Base-by-base conservation (phyloP, 2,888 invertebrate genomes). In the Phortica magna region DNA sequence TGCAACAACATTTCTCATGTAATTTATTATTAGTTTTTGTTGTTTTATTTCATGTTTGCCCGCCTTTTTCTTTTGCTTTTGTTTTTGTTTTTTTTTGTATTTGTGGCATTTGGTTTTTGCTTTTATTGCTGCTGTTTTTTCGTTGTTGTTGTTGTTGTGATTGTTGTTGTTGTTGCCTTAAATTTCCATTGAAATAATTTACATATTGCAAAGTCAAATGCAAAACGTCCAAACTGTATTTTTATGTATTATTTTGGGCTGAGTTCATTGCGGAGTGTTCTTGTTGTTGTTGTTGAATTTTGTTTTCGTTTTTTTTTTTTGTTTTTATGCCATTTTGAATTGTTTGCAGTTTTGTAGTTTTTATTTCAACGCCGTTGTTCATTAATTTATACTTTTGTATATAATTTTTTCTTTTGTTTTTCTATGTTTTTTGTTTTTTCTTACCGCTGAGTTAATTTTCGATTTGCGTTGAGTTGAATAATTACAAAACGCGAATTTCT, bases 151-250 rank as follows among this genome's bases (percentile, higher is more conserved):
- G 31, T 14, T 79, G 72, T 55, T 55, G 75, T 68, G 76, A 77
- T 73, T 53, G 76, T 57, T 76, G 31, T 57, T 42, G 76, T 76
- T 76, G 79, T 75, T 75, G 76, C 79, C 76, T 79, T 78, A 79
- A 88, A 83, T 85, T 89, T 87, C 88, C 84, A 89, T 83, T 83
- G 87, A 87, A 87, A 87, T 88, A 85, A 87, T 87, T 87, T 87
- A 84, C 87, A 87, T 87, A 89, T 87, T 80, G 81, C 78, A 82
- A 81, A 82, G 83, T 82, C 78, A 68, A 68, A 68, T 68, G 68
- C 68, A 48, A 48, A 48, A 68, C 9, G 31, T 48, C 42, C 42
- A 75, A 77, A 43, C 43, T 68, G 17, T 68, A 42, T 19, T 42
- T 68, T 68, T 68, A 43, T 48, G 22, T 68, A n/a, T 68, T 68